Evolutionary conservation across 2,797 vertebrate species (phyloP), one percentile per base, ranked within the genome.

Genomic region (Cirrhinus mrigala): DNA sequence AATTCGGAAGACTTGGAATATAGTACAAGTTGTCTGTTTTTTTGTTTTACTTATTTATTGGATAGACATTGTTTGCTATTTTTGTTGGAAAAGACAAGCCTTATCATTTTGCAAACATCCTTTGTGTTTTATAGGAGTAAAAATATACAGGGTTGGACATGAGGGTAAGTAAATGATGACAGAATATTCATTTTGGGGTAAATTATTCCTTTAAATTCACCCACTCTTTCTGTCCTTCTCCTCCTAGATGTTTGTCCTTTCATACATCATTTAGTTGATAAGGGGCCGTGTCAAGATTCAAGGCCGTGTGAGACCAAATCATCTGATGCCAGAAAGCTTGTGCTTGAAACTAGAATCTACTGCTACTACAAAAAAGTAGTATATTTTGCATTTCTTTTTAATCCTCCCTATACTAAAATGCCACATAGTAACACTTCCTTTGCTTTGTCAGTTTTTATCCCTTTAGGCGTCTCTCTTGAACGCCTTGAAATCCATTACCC

Each of bases 201-300:
- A 50, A 18, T 20, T 1, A 48, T 50, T 50, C 18, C 18, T 66
- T 48, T 27, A 27, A 79, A 44, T 44, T 9, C 29, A 40, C n/a
- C 16, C 24, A 7, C 58, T 9, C 24, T 50, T 27, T 16, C 9
- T 18, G 12, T 66, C 40, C 40, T 29, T 79, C 22, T 24, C 14
- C 46, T 24, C 22, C 16, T 24, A 44, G 24, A 58, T 24, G 37
- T 40, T 73, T 75, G 14, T 64, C 44, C n/a, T 33, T 22, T 75
- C 37, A n/a, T 75, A 73, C 76, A 71, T 58, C 56, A 73, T 78
- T 86, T 52, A 40, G 66, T 60, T 86, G 66, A 82, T 78, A 58
- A n/a, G 62, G 58, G 52, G 80, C 64, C 56, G 24, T 40, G 79
- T 79, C 60, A 58, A 82, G 29, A 48, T 74, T 52, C 33, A 78